Evolutionary conservation across 1,140 invertebrate genomes (phyloP), one percentile per base, ranked within the genome.

Genomic region (Agrypnia vestita): DNA sequence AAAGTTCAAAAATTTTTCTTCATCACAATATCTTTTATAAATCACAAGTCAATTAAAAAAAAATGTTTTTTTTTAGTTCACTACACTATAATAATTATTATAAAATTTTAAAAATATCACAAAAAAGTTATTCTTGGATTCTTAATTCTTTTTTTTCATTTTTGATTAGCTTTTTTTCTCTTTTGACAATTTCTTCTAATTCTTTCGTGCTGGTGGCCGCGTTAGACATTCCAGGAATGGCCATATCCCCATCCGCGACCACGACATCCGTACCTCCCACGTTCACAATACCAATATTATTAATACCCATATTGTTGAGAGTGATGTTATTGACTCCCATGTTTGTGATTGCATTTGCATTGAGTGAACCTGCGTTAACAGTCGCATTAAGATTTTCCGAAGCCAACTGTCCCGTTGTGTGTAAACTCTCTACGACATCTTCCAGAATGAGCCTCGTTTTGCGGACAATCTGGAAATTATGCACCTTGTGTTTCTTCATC

Each of bases 401-500:
- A 47, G 64, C 64, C 0, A 43, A 46, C 12, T 69, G 64, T 13
- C 64, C 64, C 13, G 12, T 69, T 8, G 46, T 53, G 69, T 72
- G 69, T 11, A 72, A 21, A 25, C 69, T 72, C 49, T 72, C 69
- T 10, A 72, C 69, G 4, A 72, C 69, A n/a, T 72, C 69, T 55
- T 72, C 69, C 17, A 72, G n/a, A 21, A 72, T 72, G 47, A 72
- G 69, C 11, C 69, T 46, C 0, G 69, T 72, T 19, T 72, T 72
- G 10, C 69, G 46, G 1, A 72, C 69, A 17, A 72, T 72, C 49
- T 75, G 53, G 53, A 75, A 75, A 25, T 75, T 61, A 9, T 56
- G 51, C 0, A 59, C 53, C 43, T 75, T 75, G 72, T 75, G 72
- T 44, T 59, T 61, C 72, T 61, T 56, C 72, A 59, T 56, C 72